These are phyloP conservation scores for Drosophila lowei DNA, from an alignment of 1,140 invertebrate species.

Conservation along the genomic window DNA sequence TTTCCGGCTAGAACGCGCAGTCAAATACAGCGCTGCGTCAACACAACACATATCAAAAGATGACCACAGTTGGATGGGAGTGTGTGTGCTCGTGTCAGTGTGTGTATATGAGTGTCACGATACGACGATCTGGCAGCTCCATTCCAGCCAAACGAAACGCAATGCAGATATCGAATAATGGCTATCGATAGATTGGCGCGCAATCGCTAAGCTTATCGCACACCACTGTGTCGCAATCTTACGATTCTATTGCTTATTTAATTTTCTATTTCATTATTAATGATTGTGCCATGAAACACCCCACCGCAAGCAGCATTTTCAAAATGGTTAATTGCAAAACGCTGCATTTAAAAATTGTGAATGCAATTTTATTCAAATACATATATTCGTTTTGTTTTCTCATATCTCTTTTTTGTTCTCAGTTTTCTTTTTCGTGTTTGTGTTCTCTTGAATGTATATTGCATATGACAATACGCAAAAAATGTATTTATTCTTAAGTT, in stretches of 20 bases:
- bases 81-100: conserved; percentile 21
- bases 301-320: too few relatives aligned
- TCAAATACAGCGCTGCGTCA: conserved; percentile 32
- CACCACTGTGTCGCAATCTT: too few relatives aligned
- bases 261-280: too few relatives aligned
- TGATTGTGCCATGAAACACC: too few relatives aligned
- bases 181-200: too few relatives aligned
- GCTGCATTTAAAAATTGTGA: conserved; percentile 74
- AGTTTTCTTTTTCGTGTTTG: conserved; percentile 34
- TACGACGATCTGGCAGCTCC: too few relatives aligned
- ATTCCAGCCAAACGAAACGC: too few relatives aligned
- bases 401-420: conserved; percentile 43
- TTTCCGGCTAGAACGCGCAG: conserved; percentile 30
- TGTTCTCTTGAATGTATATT: conserved; percentile 61
- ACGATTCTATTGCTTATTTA: too few relatives aligned
- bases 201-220: too few relatives aligned
- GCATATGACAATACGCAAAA: conserved; percentile 72
- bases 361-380: conserved; percentile 82
- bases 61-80: conserved; percentile 17
- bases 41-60: conserved; percentile 39
- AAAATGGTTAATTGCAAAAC: too few relatives aligned
- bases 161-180: too few relatives aligned
- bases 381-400: conserved; percentile 71
- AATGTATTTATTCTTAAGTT: conserved; percentile 62
- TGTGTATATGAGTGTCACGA: conserved; percentile 5